Base-by-base conservation (phyloP, 2,888 invertebrate species). In the Ophioninae sp. region DNA sequence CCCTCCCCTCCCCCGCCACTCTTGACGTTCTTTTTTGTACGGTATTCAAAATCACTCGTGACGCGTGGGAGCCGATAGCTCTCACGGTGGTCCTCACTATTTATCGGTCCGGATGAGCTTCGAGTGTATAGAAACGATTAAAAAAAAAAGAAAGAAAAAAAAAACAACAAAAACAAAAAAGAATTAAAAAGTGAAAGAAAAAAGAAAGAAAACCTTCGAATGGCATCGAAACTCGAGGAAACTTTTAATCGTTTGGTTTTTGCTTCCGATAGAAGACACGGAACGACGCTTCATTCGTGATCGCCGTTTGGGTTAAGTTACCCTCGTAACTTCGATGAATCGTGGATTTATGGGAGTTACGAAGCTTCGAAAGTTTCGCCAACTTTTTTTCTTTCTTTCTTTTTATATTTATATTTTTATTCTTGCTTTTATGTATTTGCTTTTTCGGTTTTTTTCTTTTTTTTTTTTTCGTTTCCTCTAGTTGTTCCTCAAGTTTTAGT, bases 41-140 rank as follows among this genome's bases (percentile, higher is more conserved):
- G 23, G 50, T 67, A 72, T 79, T 77, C 59, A 74, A 72, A 64
- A 76, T 56, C 59, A 65, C 44, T 59, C 57, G 81, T 68, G 69
- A 72, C 77, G 84, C 84, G 80, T 82, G 82, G 85, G 84, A 85
- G 73, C 80, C 77, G 41, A 81, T 73, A 44, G 79, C 82, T 76
- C 67, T 86, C 82, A 84, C 79, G 86, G 86, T 86, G 86, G 86
- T 86, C 86, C 80, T 70, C 61, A 23, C 61, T 17, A 21, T 59
- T 72, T 57, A 72, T 39, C 59, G 59, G 17, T n/a, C 2, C 21
- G 59, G 30, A 62, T 30, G n/a, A 57, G 21, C 21, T 62, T 73
- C n/a, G 62, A 3, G 44, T 62, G 44, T 56, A 10, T 56, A 67
- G 17, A 23, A 23, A 17, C 13, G 21, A 67, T 41, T 1, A 3